These are phyloP conservation scores for Fundulus diaphanus DNA, from an alignment of 2,797 vertebrate genomes.

Conservation along the genomic window DNA sequence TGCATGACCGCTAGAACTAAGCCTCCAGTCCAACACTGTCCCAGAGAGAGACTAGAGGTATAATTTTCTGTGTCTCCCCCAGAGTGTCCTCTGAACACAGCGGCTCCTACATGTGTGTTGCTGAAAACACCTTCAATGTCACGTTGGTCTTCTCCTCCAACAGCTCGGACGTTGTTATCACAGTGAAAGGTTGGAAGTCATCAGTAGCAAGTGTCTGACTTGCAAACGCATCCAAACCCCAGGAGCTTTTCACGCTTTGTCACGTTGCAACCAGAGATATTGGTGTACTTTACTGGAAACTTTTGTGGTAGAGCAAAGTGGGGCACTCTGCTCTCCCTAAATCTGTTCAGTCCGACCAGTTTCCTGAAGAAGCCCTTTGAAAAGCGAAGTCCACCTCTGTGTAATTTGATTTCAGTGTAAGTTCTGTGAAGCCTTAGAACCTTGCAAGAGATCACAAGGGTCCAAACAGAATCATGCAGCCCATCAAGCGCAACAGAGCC, in stretches of 20 bases:
- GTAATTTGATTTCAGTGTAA: neutral
- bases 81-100: conserved; percentile 55
- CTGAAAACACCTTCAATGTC: conserved; percentile 59
- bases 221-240: neutral
- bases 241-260: neutral
- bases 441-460: neutral
- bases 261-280: neutral
- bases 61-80: conserved; percentile 12
- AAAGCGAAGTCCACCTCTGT: neutral
- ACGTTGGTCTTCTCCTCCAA: conserved; percentile 25
- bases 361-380: neutral
- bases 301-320: neutral
- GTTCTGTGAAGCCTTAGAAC: neutral
- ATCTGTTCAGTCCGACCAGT: neutral
- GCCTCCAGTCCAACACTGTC: neutral
- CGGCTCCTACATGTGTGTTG: conserved; percentile 69
- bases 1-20: neutral
- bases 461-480: neutral
- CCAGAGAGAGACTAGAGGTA: neutral
- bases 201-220: neutral
- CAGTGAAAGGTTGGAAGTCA: conserved; percentile 67
- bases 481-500: neutral
- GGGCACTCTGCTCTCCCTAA: too few species aligned
- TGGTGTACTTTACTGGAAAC: neutral
- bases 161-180: conserved; percentile 41